These are phyloP conservation scores for Myiozetetes cayanensis DNA, from an alignment of 2,113 vertebrate genomes.

Conservation along the genomic window DNA sequence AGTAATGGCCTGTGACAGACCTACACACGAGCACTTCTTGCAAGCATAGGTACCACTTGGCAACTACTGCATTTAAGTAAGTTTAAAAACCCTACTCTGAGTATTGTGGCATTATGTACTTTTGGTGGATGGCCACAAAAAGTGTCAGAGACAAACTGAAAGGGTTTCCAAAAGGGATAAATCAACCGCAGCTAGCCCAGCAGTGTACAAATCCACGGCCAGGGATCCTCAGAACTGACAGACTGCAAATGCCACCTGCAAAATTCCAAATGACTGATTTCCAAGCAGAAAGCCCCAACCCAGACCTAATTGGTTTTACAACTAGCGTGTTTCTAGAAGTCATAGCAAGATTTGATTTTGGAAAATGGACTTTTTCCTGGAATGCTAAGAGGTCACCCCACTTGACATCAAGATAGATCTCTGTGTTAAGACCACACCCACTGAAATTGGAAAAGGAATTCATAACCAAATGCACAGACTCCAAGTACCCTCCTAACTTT, in stretches of 20 bases:
- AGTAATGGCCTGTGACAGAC: not conserved
- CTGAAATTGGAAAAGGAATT: not conserved
- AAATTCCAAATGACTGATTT: not conserved
- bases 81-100: not conserved
- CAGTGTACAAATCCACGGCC: not conserved
- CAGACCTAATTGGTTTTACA: not conserved
- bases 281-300: not conserved
- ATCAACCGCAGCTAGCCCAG: not conserved
- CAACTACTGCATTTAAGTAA: not conserved
- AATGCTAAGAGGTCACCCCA: not conserved
- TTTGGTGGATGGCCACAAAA: not conserved
- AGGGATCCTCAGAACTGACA: not conserved
- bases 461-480: not conserved
- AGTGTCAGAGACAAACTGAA: not conserved
- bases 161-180: not conserved
- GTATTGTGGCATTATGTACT: not conserved
- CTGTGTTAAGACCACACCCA: not conserved
- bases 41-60: not conserved
- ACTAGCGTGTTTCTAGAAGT: not conserved
- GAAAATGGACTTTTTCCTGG: not conserved
- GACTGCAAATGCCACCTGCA: rapidly evolving
- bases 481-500: not conserved
- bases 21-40: not conserved
- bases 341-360: not conserved
- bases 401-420: not conserved